Evolutionary conservation across 2,113 vertebrate species (phyloP).

Genomic region (Rhegmatorhina hoffmannsi): DNA sequence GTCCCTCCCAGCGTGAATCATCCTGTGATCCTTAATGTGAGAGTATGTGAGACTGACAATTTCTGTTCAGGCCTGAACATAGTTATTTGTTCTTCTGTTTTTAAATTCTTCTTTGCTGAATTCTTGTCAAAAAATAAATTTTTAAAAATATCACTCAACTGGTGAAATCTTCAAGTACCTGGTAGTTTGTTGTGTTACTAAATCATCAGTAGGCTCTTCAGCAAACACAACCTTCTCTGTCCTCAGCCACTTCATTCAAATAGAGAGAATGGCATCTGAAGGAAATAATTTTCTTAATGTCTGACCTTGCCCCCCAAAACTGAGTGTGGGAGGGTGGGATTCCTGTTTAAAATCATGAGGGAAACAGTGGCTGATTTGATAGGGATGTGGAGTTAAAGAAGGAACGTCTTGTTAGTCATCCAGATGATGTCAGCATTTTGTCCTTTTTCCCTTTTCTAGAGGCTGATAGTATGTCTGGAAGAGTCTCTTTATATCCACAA

Average conservation of each 20-base stretch:
- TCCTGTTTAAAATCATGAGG: neutral
- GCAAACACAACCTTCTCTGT: neutral
- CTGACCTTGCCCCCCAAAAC: neutral
- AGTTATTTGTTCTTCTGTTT: neutral
- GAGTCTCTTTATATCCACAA: constrained; percentile 99
- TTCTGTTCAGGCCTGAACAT: neutral
- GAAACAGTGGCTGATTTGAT: neutral
- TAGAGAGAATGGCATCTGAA: neutral
- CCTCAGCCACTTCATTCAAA: neutral
- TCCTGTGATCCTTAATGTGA: neutral
- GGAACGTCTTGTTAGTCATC: neutral
- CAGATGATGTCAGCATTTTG: neutral
- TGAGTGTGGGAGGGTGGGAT: neutral
- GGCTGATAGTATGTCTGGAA: constrained; percentile 97
- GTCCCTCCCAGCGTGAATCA: neutral
- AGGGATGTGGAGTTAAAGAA: neutral
- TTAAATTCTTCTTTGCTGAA: neutral
- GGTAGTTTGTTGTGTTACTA: neutral
- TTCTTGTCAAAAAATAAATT: neutral
- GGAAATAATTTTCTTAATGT: neutral
- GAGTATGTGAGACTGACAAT: neutral
- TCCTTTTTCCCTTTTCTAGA: constrained; percentile 69
- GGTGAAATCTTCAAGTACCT: neutral
- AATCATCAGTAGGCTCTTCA: neutral
- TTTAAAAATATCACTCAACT: neutral